Base-by-base conservation (phyloP, 2,888 invertebrate genomes). In the Drosophila koepferae region DNA sequence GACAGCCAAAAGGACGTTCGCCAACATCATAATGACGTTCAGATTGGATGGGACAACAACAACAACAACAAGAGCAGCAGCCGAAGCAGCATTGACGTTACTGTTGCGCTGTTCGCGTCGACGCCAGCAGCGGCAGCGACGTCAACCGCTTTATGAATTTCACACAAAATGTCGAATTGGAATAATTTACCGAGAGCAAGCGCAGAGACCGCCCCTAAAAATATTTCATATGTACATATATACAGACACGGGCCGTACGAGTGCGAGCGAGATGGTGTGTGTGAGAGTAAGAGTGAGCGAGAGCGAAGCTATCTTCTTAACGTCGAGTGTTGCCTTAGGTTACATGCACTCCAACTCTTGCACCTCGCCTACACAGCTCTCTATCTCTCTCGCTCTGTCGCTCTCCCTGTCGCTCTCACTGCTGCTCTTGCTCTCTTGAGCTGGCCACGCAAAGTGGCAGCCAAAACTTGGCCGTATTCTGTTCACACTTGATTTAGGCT, bases 111-210 rank as follows among this genome's bases (percentile, higher is more conserved):
- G 63, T 46, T 59, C 54, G 34, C 63, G 56, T 49, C 48, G 56
- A 20, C 63, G 43, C 10, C 46, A 44, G 10, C 77, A 38, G 40
- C 54, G 76, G n/a, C 74, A 12, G 54, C 71, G 71, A 64, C 86
- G 63, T 55, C 69, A 63, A 72, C 80, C 62, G 87, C 85, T 80
- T 85, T 89, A 89, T 88, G 85, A 90, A 89, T 81, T 80, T 71
- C 80, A 82, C 78, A 91, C 90, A 92, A 92, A 92, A 91, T 92
- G 91, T 91, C 92, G 92, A 92, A 91, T 91, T 90, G 90, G 91
- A 90, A 90, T 88, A 87, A 64, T 74, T 77, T 67, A 48, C 54
- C 59, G 53, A 81, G 77, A 72, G 61, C 71, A 72, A 78, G 78
- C 81, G 82, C 59, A 68, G 87, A 88, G 85, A 89, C 91, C 91